A percentile compares a stretch with the other conserved stretches of the same genome.
Conservation (phyloP, 64 coral and sea anemone genomes). For the Montipora foliosa region DNA sequence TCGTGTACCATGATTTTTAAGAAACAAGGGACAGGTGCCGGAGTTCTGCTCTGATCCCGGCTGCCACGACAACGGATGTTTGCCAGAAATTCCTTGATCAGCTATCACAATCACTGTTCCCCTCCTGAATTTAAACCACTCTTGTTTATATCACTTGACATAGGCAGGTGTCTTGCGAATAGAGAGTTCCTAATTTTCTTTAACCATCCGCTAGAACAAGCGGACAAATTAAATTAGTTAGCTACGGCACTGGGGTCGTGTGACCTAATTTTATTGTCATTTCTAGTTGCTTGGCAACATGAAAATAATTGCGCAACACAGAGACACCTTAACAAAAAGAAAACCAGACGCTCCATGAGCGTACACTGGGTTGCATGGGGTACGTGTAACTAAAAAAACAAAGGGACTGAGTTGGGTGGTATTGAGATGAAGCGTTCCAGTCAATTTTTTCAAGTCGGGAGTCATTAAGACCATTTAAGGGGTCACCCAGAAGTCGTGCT, state of each 20-base stretch:
- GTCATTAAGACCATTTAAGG: too few species aligned
- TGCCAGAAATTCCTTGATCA: constrained; percentile 12
- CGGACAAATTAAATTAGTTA: background rate
- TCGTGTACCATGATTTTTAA: background rate
- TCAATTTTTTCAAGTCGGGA: too few species aligned
- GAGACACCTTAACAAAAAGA: background rate
- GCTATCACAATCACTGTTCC: background rate
- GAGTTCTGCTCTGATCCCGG: too few species aligned
- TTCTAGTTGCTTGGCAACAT: constrained; percentile 15
- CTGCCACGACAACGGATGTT: constrained; percentile 10
- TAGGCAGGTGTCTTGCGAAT: background rate
- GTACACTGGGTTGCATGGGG: too few species aligned
- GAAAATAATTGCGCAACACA: background rate
- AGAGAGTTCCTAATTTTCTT: background rate
- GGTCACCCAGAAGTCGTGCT: too few species aligned
- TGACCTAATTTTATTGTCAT: constrained; percentile 8
- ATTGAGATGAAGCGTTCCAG: too few species aligned
- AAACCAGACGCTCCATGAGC: too few species aligned
- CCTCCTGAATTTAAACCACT: background rate
- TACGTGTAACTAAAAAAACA: too few species aligned
- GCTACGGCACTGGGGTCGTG: background rate
- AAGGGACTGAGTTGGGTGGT: too few species aligned
- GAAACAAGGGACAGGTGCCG: too few species aligned
- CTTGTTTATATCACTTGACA: background rate
- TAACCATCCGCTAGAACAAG: background rate